Evolutionary conservation across 1,140 invertebrate genomes (phyloP), one percentile per base, ranked within the genome.

Genomic region (Drosophila hydei): DNA sequence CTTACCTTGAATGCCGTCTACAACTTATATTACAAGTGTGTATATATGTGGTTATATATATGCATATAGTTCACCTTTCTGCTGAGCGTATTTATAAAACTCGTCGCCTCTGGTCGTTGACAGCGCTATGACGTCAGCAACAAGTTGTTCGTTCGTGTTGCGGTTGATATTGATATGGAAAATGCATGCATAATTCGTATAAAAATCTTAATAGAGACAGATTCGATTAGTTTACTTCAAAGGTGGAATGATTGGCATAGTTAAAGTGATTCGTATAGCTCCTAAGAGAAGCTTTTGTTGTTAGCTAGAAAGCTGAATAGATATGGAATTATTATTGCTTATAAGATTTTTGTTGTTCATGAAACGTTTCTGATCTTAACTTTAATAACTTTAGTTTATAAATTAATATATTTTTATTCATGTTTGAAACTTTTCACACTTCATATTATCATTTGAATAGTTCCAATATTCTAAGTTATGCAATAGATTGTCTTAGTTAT

Each of bases 41-140:
- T 11, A 30, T 30, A 1, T 30, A 9, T 30, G 3, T 9, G 11
- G 9, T 9, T 27, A 30, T 30, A 11, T 1, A 16, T 42, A 16
- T 38, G 11, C 56, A 71, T 80, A 63, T 74, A 65, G 60, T 63
- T 77, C 47, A 81, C 73, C 60, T 77, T 56, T 30, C 14, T 18
- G 14, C 33, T 19, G 27, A 23, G 19, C 42, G 58, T 78, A 60
- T 78, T 65, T 59, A 74, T 74, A 80, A 36, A 36, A 23, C 25
- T 36, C 5, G 42, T 58, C 14, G 38, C n/a, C 43, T 54, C 38
- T 65, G 51, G 40, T 33, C 48, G 61, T 60, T 68, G 68, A 56
- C 64, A 54, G 38, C 33, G 9, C 4, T 33, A 38, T 79, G 76
- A 78, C 74, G 76, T 67, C 69, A 69, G 48, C 61, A 18, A 16